Percentiles rank a stretch among this genome's conserved stretches.
Evolutionary conservation across 2,113 vertebrate species (phyloP).

Genomic region (Nettapus auritus): DNA sequence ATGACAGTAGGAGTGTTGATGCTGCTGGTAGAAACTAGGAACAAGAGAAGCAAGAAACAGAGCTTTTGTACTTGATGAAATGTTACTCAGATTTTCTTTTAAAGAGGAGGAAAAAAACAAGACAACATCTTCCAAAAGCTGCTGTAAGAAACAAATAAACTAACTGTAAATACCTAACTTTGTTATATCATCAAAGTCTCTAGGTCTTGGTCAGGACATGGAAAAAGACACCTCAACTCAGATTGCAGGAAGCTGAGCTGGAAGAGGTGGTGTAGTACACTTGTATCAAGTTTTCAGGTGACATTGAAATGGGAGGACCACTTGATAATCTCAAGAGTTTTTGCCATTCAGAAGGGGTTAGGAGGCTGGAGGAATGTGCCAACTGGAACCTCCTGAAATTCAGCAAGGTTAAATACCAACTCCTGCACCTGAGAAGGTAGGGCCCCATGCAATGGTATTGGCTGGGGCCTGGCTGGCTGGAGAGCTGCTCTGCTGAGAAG

Average conservation of each 20-base stretch:
- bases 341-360: background rate
- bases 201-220: background rate
- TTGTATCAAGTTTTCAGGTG: background rate
- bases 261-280: background rate
- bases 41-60: background rate
- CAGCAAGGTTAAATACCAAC: background rate
- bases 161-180: background rate
- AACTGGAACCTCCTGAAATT: background rate
- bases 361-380: background rate
- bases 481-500: background rate
- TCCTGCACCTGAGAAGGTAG: background rate
- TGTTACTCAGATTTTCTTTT: background rate
- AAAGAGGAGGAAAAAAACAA: background rate
- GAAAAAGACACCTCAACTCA: background rate
- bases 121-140: background rate
- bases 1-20: background rate
- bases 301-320: background rate
- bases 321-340: too few relatives aligned
- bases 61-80: conserved; percentile 25
- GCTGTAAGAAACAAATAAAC: background rate
- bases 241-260: background rate
- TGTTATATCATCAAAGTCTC: background rate
- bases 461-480: background rate
- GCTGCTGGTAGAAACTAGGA: background rate
- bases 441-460: accelerated